Percentiles rank a stretch among this genome's conserved stretches.
These are phyloP conservation scores for Anabacerthia variegaticeps DNA, from an alignment of 2,797 vertebrate genomes.

Conservation along the genomic window DNA sequence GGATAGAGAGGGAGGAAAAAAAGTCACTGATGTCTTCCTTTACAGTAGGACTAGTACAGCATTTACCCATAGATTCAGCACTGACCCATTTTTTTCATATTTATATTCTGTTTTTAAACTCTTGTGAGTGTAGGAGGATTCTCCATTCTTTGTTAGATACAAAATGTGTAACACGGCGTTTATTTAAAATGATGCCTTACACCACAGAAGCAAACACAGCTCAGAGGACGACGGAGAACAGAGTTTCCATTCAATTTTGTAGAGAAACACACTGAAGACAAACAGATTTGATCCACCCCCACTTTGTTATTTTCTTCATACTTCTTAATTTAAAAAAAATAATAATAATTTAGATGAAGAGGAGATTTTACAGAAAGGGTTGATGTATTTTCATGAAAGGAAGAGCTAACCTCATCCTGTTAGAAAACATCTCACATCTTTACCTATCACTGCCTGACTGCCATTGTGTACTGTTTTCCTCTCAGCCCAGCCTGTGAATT, in stretches of 20 bases:
- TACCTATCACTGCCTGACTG: not conserved
- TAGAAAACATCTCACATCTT: not conserved
- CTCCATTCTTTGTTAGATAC: not conserved
- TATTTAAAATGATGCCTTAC: not conserved
- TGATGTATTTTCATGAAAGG: constrained; percentile 31
- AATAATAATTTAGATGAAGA: not conserved
- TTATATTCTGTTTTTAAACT: not conserved
- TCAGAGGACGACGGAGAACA: not conserved
- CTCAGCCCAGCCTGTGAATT: not conserved
- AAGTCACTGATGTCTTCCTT: not conserved
- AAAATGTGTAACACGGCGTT: not conserved
- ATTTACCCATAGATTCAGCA: not conserved
- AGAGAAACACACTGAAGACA: not conserved
- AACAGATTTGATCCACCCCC: not conserved
- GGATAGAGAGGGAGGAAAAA: not conserved
- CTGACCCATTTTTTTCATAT: not conserved
- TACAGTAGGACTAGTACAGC: not conserved
- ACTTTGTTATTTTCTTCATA: not conserved
- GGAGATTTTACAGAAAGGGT: constrained; percentile 30
- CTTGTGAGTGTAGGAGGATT: not conserved
- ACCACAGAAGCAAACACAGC: not conserved
- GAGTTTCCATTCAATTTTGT: not conserved
- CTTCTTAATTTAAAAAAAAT: not conserved
- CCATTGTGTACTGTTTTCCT: not conserved
- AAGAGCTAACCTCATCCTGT: constrained; percentile 72